These are phyloP conservation scores for Cartodere bifasciata DNA, from an alignment of 2,888 invertebrate species.

Conservation along the genomic window DNA sequence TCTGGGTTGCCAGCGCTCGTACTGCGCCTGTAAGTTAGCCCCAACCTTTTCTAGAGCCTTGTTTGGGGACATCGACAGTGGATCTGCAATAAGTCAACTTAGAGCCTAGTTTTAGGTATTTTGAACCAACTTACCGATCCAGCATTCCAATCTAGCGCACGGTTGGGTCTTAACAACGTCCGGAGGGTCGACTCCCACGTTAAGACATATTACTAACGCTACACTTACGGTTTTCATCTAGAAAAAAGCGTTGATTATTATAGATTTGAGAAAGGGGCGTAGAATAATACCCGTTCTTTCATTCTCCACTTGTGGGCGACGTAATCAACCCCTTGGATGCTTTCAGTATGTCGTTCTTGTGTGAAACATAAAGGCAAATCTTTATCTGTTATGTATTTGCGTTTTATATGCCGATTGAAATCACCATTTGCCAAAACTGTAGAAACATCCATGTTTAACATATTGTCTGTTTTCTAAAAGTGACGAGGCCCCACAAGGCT, in stretches of 20 bases:
- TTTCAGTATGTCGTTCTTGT: conserved; percentile 60
- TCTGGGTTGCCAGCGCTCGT: conserved; percentile 97
- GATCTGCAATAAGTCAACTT: conserved; percentile 44
- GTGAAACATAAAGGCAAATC: conserved; percentile 60
- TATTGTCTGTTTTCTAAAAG: no score
- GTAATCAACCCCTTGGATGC: conserved; percentile 51
- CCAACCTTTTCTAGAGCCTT: conserved; percentile 92
- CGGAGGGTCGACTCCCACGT: conserved; percentile 99
- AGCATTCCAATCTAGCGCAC: conserved; percentile 89
- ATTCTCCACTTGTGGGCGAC: conserved; percentile 79
- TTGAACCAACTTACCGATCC: conserved; percentile 66
- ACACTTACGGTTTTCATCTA: conserved; percentile 99
- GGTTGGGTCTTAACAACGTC: conserved; percentile 96
- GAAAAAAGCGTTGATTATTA: conserved; percentile 20
- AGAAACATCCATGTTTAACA: no score
- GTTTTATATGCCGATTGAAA: no score
- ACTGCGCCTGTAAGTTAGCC: conserved; percentile 83
- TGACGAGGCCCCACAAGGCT: no score
- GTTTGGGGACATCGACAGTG: conserved; percentile 72
- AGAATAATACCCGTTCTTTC: conserved; percentile 62
- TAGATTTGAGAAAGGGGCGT: background rate
- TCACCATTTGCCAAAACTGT: no score
- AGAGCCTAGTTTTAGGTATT: background rate
- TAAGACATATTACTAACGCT: conserved; percentile 91
- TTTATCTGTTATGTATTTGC: conserved; percentile 49